Evolutionary conservation across 1,140 invertebrate genomes (phyloP), one percentile per base, ranked within the genome.

Genomic region (Bombus confusus): DNA sequence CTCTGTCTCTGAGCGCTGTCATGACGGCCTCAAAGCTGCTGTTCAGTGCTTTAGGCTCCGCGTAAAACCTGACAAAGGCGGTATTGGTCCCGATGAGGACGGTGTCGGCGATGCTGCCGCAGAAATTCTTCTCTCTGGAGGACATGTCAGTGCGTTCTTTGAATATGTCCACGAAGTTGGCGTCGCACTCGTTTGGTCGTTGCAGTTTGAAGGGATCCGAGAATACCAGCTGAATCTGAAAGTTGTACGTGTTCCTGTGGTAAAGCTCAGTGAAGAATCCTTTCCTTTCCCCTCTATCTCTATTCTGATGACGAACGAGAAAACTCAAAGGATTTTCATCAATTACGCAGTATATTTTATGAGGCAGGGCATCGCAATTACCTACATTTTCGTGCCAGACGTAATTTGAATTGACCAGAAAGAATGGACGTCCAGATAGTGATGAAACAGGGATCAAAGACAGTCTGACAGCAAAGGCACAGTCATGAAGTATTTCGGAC

Each of bases 141-240:
- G 96, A 95, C 87, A 97, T 94, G 87, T 97, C 96, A 41, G 97
- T 97, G 79, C 95, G 94, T 80, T 96, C 96, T 12, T 96, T 96
- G 93, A 98, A 98, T 71, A 98, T 95, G 92, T 98, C 97, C 66
- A 98, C 95, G 92, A 97, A 98, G 94, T 98, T 98, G 25, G 95
- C 96, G n/a, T 97, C 96, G 90, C 98, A 98, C 89, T 98, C 97
- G 93, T 98, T 98, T 3, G 98, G 97, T 89, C 96, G 96, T 66
- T 96, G 96, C 86, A 98, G 94, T 62, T 95, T 94, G 92, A 98
- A 98, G 57, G 77, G 79, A 37, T 90, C 89, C 34, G 96, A 93
- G 92, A 98, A 98, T 71, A 96, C 96, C 72, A 98, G 93, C 91
- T 97, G 97, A 87, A 98, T 98, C 97, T 97, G 96, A 85, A 93